phyloP scores from a whole-genome alignment of 2,888 invertebrate genomes.

The Agapetus fuscipes region DNA sequence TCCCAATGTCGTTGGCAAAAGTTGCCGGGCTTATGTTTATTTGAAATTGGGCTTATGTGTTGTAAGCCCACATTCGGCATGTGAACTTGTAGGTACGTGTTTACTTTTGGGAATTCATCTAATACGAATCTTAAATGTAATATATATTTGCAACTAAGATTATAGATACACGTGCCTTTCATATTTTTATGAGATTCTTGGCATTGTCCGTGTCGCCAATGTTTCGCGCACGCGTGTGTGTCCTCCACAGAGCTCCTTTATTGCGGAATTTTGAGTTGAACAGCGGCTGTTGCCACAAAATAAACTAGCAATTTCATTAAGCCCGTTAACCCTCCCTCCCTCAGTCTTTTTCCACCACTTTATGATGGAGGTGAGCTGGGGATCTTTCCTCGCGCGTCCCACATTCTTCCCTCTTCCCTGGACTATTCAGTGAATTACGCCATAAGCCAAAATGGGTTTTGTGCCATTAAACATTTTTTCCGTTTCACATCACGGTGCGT shows the following conservation, averaged over 20 bases:
- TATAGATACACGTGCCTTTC: too few relatives aligned
- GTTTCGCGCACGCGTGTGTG: not conserved
- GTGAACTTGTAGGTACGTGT: too few relatives aligned
- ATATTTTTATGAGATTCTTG: too few relatives aligned
- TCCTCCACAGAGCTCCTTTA: not conserved
- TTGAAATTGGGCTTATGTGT: too few relatives aligned
- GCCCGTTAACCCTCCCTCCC: conserved; percentile 3
- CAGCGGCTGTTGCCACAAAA: conserved; percentile 6
- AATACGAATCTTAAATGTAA: too few relatives aligned
- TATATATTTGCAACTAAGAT: too few relatives aligned
- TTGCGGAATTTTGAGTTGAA: conserved; percentile 2
- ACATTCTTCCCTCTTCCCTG: conserved; percentile 1
- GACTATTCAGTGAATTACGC: not conserved
- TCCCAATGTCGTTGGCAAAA: too few relatives aligned
- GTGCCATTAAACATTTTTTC: conserved; percentile 4
- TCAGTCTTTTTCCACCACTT: too few relatives aligned
- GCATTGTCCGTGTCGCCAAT: too few relatives aligned
- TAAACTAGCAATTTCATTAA: conserved; percentile 8
- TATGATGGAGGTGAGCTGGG: conserved; percentile 3
- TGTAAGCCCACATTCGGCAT: too few relatives aligned
- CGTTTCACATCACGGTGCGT: not conserved
- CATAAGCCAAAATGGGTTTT: not conserved
- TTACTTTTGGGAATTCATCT: too few relatives aligned
- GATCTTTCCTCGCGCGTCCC: conserved; percentile 2
- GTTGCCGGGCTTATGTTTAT: too few relatives aligned